Conservation (phyloP, 1,140 invertebrate genomes). For the Parasteatoda tepidariorum region DNA sequence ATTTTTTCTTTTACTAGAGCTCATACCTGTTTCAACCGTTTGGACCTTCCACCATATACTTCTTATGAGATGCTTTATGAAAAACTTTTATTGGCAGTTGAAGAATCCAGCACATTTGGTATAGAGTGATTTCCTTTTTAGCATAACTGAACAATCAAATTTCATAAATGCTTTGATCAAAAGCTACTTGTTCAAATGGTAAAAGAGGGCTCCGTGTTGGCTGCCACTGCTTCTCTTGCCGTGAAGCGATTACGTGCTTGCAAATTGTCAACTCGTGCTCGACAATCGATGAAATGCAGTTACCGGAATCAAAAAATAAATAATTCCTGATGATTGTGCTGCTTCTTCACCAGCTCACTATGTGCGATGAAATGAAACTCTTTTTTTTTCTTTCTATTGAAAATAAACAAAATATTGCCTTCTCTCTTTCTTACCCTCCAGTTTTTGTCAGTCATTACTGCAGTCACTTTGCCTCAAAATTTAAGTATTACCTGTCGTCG, state of each 20-base stretch:
- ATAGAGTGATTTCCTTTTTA: conserved; percentile 83
- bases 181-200: neutral
- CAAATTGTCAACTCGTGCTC: neutral
- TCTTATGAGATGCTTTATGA: conserved; percentile 92
- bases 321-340: neutral
- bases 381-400: neutral
- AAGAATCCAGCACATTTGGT: conserved; percentile 97
- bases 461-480: no score
- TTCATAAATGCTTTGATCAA: neutral
- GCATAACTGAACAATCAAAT: neutral
- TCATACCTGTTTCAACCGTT: conserved; percentile 97
- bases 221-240: neutral
- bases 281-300: neutral
- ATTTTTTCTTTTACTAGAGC: conserved; percentile 73
- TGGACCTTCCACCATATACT: conserved; percentile 95
- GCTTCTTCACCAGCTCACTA: neutral
- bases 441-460: no score
- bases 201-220: neutral
- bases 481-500: no score
- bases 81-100: conserved; percentile 93
- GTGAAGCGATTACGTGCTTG: neutral
- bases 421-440: neutral
- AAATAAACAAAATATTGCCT: neutral
- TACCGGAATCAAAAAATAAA: neutral
- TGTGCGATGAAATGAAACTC: neutral